phyloP scores from a whole-genome alignment of 2,888 invertebrate species.

The Eremobia ochroleuca region DNA sequence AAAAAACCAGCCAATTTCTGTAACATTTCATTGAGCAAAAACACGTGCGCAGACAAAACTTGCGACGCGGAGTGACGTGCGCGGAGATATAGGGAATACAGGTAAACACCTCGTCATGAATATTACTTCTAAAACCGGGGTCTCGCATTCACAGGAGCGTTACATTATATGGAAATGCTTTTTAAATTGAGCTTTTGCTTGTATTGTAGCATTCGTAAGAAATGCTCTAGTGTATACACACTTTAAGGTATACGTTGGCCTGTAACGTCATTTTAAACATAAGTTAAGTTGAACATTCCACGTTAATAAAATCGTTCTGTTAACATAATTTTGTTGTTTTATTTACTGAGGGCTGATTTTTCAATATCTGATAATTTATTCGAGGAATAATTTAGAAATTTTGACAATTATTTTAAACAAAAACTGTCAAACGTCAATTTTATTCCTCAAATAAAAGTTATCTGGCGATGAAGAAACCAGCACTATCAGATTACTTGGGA shows the following conservation, averaged over 20 bases:
- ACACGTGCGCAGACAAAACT: background rate
- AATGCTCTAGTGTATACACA: background rate
- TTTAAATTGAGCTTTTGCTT: background rate
- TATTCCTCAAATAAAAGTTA: too few species aligned
- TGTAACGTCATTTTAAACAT: background rate
- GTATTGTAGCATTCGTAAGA: background rate
- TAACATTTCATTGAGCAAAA: background rate
- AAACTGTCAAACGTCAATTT: too few species aligned
- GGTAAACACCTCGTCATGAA: background rate
- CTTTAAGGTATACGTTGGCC: background rate
- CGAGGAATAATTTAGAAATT: too few species aligned
- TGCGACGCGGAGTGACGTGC: background rate
- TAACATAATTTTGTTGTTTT: conserved; percentile 20
- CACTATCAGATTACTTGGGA: background rate
- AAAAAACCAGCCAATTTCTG: background rate
- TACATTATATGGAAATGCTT: background rate
- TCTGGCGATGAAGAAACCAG: too few species aligned
- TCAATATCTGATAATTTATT: too few species aligned
- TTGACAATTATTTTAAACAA: too few species aligned
- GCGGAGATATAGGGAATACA: background rate
- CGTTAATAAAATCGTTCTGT: conserved; percentile 15
- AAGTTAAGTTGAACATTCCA: background rate
- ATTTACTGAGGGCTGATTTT: too few species aligned
- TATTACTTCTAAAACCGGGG: background rate
- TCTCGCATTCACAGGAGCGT: background rate